These are phyloP conservation scores for Phengaris alcon DNA, from an alignment of 2,888 invertebrate species.

Conservation along the genomic window DNA sequence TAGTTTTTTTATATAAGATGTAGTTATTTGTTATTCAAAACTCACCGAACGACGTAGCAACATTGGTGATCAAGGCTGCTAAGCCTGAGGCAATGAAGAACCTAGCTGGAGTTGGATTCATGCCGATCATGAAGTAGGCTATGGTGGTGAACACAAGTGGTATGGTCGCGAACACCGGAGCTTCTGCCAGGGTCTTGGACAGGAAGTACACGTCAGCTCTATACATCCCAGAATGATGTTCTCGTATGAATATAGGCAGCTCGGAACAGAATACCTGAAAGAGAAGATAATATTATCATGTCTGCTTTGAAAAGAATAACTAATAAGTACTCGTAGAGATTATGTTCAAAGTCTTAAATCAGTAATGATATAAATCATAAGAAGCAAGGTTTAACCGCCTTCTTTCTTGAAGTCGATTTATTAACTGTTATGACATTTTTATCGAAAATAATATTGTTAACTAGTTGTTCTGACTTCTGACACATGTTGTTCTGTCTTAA, in stretches of 20 bases:
- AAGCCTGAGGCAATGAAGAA: constrained; percentile 88
- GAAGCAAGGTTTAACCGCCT: too few relatives aligned
- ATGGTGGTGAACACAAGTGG: constrained; percentile 90
- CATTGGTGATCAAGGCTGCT: constrained; percentile 91
- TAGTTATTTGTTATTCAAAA: neutral
- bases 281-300: neutral
- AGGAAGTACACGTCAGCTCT: constrained; percentile 94
- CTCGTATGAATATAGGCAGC: constrained; percentile 92
- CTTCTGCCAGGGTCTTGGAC: constrained; percentile 92
- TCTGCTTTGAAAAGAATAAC: too few relatives aligned
- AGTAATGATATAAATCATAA: too few relatives aligned
- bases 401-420: too few relatives aligned
- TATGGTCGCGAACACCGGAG: constrained; percentile 90
- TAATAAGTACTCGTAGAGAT: too few relatives aligned
- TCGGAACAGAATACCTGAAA: constrained; percentile 92
- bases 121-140: constrained; percentile 93
- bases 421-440: too few relatives aligned
- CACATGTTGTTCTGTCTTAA: too few relatives aligned
- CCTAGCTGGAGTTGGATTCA: constrained; percentile 82
- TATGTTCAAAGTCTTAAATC: too few relatives aligned
- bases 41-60: constrained; percentile 92
- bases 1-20: too few relatives aligned
- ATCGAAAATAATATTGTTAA: too few relatives aligned
- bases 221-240: constrained; percentile 94
- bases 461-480: too few relatives aligned